Conservation (phyloP, 2,888 invertebrate species). For the Noctua comes region DNA sequence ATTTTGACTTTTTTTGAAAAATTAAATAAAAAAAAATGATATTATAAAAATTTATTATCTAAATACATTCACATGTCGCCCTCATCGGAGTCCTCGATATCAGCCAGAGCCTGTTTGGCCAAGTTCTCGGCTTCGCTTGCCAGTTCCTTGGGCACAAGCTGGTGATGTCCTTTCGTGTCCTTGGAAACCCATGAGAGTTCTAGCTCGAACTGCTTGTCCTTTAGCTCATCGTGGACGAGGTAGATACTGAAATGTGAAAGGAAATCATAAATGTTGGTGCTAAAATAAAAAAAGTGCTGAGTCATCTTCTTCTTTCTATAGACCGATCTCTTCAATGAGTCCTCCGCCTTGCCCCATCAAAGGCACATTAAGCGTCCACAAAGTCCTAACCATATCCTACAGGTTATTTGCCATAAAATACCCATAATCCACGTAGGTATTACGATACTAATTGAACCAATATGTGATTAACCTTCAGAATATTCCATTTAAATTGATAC, state of each 20-base stretch:
- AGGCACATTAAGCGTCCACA: too few species aligned
- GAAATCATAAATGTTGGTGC: background rate
- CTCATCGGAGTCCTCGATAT: conserved; percentile 96
- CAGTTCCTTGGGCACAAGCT: conserved; percentile 94
- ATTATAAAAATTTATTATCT: conserved; percentile 82
- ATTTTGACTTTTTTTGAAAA: background rate
- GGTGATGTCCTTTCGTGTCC: conserved; percentile 94
- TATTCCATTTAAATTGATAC: too few species aligned
- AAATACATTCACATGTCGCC: conserved; percentile 92
- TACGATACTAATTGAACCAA: too few species aligned
- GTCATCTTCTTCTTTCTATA: background rate
- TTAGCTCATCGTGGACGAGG: conserved; percentile 97
- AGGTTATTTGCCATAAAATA: too few species aligned
- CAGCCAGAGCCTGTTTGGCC: conserved; percentile 96
- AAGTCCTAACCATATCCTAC: too few species aligned
- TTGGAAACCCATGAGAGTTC: conserved; percentile 98
- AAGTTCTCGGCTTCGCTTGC: conserved; percentile 96
- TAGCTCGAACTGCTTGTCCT: conserved; percentile 98
- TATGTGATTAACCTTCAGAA: too few species aligned
- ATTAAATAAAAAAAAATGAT: conserved; percentile 51
- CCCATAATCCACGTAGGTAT: too few species aligned
- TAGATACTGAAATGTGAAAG: conserved; percentile 92
- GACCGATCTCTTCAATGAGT: too few species aligned
- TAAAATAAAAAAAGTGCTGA: background rate
- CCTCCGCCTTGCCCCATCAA: too few species aligned